A percentile compares a stretch with the other conserved stretches of the same genome.
Conservation (phyloP, 2,888 invertebrate genomes). For the Chaitophorus viminalis region DNA sequence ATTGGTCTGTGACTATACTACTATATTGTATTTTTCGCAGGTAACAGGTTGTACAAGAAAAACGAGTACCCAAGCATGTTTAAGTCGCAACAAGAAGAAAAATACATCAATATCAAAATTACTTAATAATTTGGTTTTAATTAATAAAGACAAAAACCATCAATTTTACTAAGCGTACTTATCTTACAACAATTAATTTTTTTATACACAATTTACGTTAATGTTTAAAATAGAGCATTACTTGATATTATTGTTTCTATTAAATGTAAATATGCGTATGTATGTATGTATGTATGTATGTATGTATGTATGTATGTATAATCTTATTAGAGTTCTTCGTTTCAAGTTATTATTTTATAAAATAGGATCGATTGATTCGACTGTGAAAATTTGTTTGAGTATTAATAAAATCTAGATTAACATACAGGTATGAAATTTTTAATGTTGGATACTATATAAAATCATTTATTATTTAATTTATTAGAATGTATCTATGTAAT, state of each 20-base stretch:
- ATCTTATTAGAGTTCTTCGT: not conserved
- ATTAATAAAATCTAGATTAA: too few species aligned
- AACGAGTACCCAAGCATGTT: not conserved
- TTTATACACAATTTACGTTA: not conserved
- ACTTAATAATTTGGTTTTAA: constrained; percentile 12
- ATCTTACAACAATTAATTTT: not conserved
- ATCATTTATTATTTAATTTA: too few species aligned
- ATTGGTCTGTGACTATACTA: not conserved
- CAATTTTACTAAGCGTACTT: not conserved
- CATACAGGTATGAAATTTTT: too few species aligned
- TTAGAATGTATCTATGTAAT: too few species aligned
- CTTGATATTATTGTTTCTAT: constrained; percentile 15
- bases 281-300: not conserved
- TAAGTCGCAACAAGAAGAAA: not conserved
- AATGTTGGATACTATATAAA: too few species aligned
- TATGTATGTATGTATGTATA: not conserved
- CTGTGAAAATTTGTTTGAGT: too few species aligned
- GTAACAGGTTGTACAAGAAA: not conserved
- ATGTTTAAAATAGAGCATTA: not conserved
- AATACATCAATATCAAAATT: constrained; percentile 23
- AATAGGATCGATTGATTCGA: too few species aligned
- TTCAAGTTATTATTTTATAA: too few species aligned
- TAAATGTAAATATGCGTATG: not conserved
- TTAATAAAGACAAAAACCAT: constrained; percentile 20
- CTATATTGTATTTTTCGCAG: not conserved